Conservation (phyloP, 1,140 invertebrate species). For the Belonocnema kinseyi region DNA sequence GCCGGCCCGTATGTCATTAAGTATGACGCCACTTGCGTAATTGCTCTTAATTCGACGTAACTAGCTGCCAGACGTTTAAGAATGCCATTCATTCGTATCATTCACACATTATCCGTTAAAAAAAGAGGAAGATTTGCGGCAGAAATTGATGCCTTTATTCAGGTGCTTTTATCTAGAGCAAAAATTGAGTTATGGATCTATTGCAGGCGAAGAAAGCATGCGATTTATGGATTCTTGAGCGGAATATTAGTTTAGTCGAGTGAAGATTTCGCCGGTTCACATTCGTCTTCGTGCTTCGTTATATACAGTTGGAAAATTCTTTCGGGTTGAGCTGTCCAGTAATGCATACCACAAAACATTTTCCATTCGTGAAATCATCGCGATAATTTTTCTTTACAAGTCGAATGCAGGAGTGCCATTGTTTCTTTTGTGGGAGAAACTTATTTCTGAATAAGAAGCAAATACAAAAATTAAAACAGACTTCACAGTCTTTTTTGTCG, state of each 20-base stretch:
- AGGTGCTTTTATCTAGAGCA: background rate
- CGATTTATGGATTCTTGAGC: background rate
- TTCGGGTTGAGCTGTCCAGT: background rate
- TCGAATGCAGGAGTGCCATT: background rate
- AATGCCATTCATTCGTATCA: constrained; percentile 51
- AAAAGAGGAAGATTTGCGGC: background rate
- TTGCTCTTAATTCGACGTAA: constrained; percentile 67
- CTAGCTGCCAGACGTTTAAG: constrained; percentile 51
- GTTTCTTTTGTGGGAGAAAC: background rate
- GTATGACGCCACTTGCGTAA: constrained; percentile 62
- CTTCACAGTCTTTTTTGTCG: too few relatives aligned
- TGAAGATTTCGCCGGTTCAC: background rate
- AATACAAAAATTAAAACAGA: too few relatives aligned
- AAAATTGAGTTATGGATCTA: background rate
- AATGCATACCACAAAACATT: background rate
- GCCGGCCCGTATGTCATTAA: constrained; percentile 47
- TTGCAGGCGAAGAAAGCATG: background rate
- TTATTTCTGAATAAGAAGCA: background rate
- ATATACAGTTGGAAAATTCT: constrained; percentile 6
- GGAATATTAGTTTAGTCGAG: too few relatives aligned
- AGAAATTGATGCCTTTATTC: background rate
- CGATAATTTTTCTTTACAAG: background rate
- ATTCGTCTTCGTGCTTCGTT: background rate
- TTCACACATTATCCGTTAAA: constrained; percentile 19
- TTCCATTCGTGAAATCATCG: background rate